These are phyloP conservation scores for Thecophora atra DNA, from an alignment of 2,888 invertebrate genomes.

Conservation along the genomic window DNA sequence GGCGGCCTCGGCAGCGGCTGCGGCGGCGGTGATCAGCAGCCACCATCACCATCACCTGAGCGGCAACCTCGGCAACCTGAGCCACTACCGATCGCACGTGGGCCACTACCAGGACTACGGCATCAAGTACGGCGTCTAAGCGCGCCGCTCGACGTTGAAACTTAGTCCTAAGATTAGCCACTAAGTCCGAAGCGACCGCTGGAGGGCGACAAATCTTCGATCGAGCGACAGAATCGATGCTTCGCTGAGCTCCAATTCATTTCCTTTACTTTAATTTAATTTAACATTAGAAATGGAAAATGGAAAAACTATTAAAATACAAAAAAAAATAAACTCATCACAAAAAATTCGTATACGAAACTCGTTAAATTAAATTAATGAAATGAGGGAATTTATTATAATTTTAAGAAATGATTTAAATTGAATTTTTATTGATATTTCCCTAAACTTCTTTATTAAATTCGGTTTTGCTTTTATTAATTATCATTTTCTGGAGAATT, in stretches of 20 bases:
- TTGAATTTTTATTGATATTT: too few relatives aligned
- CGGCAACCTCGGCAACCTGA: conserved; percentile 63
- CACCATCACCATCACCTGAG: conserved; percentile 62
- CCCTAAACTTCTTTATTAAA: background rate
- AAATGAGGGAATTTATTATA: background rate
- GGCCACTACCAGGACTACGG: conserved; percentile 66
- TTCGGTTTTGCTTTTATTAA: background rate
- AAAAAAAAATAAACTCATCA: background rate
- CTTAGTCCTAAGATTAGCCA: too few relatives aligned
- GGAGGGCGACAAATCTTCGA: too few relatives aligned
- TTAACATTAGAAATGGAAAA: background rate
- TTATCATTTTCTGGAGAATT: background rate
- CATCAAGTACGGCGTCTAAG: conserved; percentile 66
- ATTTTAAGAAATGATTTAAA: too few relatives aligned
- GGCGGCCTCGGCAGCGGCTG: conserved; percentile 55
- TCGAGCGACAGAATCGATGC: too few relatives aligned
- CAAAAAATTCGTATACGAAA: background rate
- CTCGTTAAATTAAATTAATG: too few relatives aligned
- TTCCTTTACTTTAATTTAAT: background rate
- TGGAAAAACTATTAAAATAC: background rate
- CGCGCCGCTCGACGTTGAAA: background rate
- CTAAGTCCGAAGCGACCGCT: too few relatives aligned
- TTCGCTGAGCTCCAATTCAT: too few relatives aligned
- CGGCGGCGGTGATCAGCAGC: conserved; percentile 57
- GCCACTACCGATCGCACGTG: conserved; percentile 64